Evolutionary conservation across 2,113 vertebrate species (phyloP).

Genomic region (Aviceda subcristata): DNA sequence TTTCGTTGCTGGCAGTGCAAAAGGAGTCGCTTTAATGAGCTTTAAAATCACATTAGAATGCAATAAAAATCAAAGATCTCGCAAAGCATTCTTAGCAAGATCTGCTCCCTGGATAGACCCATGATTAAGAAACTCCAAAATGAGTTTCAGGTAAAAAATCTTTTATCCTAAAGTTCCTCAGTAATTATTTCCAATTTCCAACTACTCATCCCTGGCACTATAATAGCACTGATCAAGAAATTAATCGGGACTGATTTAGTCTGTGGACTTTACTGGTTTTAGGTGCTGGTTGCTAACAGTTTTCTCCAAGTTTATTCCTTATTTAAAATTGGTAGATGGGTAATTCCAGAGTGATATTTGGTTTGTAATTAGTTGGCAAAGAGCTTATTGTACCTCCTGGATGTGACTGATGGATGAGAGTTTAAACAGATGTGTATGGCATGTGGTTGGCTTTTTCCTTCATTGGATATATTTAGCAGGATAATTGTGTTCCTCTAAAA

Average conservation of each 20-base stretch:
- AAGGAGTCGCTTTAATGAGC: constrained; percentile 22
- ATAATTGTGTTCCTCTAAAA: neutral
- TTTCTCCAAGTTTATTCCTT: neutral
- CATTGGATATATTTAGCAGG: neutral
- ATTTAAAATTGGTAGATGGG: neutral
- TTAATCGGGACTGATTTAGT: neutral
- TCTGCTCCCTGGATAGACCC: neutral
- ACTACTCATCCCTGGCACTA: neutral
- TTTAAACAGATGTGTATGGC: neutral
- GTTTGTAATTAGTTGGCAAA: neutral
- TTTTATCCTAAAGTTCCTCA: neutral
- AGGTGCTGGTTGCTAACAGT: neutral
- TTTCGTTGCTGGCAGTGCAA: constrained; percentile 3
- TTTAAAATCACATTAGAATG: constrained; percentile 32
- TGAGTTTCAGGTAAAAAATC: neutral
- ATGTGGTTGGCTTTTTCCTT: neutral
- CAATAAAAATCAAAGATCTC: neutral
- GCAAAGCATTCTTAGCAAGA: neutral
- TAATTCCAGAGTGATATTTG: neutral
- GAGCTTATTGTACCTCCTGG: neutral
- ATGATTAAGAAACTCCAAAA: neutral
- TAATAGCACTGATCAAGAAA: neutral
- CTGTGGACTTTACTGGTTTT: neutral
- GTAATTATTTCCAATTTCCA: neutral
- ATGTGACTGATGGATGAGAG: neutral